Base-by-base conservation (phyloP, 2,888 invertebrate genomes). In the Ichneumoninae sp. region DNA sequence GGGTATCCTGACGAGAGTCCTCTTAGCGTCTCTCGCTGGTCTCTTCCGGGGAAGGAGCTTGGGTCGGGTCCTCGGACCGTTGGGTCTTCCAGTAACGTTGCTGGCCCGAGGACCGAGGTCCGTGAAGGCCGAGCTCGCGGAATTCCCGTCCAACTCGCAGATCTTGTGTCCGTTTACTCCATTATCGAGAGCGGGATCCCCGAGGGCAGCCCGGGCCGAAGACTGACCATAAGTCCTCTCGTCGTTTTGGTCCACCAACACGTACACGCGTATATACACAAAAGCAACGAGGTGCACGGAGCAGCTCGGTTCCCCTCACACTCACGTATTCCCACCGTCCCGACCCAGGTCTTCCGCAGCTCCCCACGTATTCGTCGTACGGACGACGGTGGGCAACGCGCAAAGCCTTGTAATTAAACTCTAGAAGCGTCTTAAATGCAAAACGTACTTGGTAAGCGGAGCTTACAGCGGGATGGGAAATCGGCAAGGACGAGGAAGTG, bases 341-440 rank as follows among this genome's bases (percentile, higher is more conserved):
- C 36, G 54, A 54, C 33, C 6, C 36, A 69, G 62, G 33, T 54
- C 36, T 71, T 60, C 65, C 57, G 50, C 33, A 22, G 40, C 50
- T 54, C 60, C 57, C 81, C 83, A 77, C 78, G 71, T 84, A 69
- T 82, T 79, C 75, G 78, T 80, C 72, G 66, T 26, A 52, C 80
- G 68, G 76, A 76, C 80, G 79, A 66, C 80, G 78, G 57, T 71
- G 83, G 74, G 74, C 81, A 86, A 83, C 78, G 76, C 50, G 88
- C 87, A 90, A 91, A 91, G 90, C 91, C 89, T 89, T 87, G 91
- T 92, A 92, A 92, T 92, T 92, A 92, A 92, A 92, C 91, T 91
- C 90, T 86, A 78, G 77, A 86, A 90, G 89, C 91, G 91, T 93
- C 93, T 93, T 91, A 93, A 91, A 93, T 92, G 92, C 92, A 91